These are phyloP conservation scores for Spodoptera littoralis DNA, from an alignment of 2,888 invertebrate genomes.

Conservation along the genomic window DNA sequence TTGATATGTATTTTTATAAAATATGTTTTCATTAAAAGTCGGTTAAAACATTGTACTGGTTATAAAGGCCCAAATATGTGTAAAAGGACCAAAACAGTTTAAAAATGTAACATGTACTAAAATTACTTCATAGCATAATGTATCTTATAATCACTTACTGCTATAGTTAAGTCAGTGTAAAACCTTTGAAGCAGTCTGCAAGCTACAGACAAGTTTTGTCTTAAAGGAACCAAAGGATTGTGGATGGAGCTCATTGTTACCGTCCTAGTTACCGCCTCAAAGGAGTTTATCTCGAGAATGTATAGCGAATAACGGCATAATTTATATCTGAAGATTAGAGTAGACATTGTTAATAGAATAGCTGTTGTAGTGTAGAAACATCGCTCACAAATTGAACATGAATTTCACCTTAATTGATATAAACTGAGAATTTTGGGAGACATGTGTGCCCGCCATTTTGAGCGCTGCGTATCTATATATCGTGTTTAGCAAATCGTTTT, in stretches of 20 bases:
- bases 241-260: conserved; percentile 37
- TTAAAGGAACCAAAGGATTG: conserved; percentile 39
- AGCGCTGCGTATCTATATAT: too few species aligned
- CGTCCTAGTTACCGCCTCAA: conserved; percentile 32
- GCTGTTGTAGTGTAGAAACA: background rate
- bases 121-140: background rate
- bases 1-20: too few species aligned
- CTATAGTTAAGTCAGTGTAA: conserved; percentile 21
- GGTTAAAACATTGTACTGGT: too few species aligned
- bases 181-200: conserved; percentile 31
- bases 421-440: too few species aligned
- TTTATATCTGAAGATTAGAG: conserved; percentile 30
- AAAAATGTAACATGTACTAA: too few species aligned
- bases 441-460: too few species aligned
- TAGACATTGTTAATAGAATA: conserved; percentile 5
- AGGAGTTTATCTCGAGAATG: conserved; percentile 40
- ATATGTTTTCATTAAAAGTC: too few species aligned
- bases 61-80: too few species aligned
- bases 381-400: background rate
- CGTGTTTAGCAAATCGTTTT: too few species aligned
- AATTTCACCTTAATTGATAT: too few species aligned
- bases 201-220: conserved; percentile 34
- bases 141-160: conserved; percentile 3
- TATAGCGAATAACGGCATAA: conserved; percentile 23
- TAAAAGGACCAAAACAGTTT: too few species aligned